A percentile compares a stretch with the other conserved stretches of the same genome.
Conservation (phyloP, 2,888 invertebrate species). For the Malthinus seriepunctatus region DNA sequence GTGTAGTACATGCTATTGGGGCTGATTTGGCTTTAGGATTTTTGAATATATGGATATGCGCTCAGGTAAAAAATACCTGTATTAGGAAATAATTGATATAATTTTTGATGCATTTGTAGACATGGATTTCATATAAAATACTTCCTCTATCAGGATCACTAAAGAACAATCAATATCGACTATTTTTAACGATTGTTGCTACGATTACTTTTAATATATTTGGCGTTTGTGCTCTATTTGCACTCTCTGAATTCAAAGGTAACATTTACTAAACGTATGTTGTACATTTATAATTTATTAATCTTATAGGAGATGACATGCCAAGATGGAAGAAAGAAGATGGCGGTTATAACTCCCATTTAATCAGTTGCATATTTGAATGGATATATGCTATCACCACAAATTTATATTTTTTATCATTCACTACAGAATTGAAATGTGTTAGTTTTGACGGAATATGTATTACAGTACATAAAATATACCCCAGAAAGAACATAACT, state of each 20-base stretch:
- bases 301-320: conserved; percentile 50
- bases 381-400: conserved; percentile 62
- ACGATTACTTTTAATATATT: conserved; percentile 33
- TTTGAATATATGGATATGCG: conserved; percentile 78
- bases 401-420: conserved; percentile 60
- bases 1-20: conserved; percentile 69
- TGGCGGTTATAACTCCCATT: conserved; percentile 61
- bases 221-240: conserved; percentile 16
- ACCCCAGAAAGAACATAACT: neutral
- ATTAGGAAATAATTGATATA: too few relatives aligned
- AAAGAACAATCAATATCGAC: conserved; percentile 47
- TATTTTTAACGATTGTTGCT: conserved; percentile 48
- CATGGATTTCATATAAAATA: conserved; percentile 51
- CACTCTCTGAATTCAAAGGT: conserved; percentile 28
- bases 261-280: neutral
- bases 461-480: too few relatives aligned
- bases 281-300: neutral
- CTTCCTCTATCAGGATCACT: conserved; percentile 52
- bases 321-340: conserved; percentile 56
- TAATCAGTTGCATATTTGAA: conserved; percentile 60
- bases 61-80: conserved; percentile 62
- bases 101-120: too few relatives aligned
- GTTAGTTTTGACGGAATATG: conserved; percentile 39
- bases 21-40: conserved; percentile 75
- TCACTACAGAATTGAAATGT: conserved; percentile 60